phyloP scores from a whole-genome alignment of 2,113 vertebrate species.

The Mungos mungo region DNA sequence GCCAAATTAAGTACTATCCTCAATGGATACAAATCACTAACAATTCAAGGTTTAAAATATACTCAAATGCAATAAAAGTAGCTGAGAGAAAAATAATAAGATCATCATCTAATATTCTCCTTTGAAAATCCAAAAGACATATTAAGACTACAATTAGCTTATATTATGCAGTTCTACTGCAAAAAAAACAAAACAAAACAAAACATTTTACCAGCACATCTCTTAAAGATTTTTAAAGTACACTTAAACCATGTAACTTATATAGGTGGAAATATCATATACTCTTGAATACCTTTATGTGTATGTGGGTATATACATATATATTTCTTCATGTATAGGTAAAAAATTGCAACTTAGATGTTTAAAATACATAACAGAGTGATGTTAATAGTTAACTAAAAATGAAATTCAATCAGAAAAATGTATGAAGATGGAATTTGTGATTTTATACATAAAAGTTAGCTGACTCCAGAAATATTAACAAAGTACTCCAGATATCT shows the following conservation, averaged over 20 bases:
- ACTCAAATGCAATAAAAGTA: constrained; percentile 4
- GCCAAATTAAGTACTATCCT: background rate
- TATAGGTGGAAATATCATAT: background rate
- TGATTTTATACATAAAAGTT: background rate
- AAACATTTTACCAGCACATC: background rate
- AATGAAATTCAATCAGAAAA: background rate
- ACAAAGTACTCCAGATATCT: background rate
- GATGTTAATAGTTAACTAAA: background rate
- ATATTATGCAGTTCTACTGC: background rate
- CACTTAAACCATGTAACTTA: background rate
- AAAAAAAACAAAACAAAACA: background rate
- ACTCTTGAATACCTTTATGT: background rate
- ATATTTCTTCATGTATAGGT: background rate
- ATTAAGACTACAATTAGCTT: background rate
- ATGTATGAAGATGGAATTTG: background rate
- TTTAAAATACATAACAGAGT: background rate
- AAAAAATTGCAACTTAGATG: background rate
- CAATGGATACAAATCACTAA: background rate
- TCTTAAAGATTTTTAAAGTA: background rate
- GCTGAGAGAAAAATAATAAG: background rate
- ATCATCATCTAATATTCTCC: background rate
- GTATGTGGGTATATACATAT: background rate
- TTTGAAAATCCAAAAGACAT: background rate
- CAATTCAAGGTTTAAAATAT: background rate
- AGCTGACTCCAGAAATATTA: background rate